phyloP scores from a whole-genome alignment of 2,797 vertebrate species.

The Cottoperca gobio region DNA sequence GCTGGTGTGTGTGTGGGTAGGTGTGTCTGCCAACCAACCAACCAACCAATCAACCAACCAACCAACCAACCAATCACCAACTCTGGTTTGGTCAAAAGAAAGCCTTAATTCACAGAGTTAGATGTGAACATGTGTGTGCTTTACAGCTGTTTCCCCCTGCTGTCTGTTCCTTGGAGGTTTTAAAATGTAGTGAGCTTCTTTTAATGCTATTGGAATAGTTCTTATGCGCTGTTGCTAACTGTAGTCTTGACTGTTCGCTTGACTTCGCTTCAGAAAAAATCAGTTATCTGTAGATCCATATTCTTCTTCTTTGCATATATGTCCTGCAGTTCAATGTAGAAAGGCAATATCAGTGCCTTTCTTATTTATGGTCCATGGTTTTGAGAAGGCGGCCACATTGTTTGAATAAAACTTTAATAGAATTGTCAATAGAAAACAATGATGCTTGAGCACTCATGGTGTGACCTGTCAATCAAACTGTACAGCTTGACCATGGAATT shows the following conservation, averaged over 20 bases:
- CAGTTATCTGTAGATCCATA: background rate
- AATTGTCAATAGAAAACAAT: background rate
- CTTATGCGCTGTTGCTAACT: background rate
- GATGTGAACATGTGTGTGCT: no score
- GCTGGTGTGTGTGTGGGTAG: no score
- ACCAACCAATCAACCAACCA: no score
- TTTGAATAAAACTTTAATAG: background rate
- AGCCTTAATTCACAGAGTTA: no score
- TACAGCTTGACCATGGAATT: background rate
- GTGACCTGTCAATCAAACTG: background rate
- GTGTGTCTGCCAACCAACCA: no score
- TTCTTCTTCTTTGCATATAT: background rate
- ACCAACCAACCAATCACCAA: no score
- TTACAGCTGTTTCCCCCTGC: no score
- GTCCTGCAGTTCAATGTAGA: background rate
- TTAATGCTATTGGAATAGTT: background rate
- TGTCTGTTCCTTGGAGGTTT: no score
- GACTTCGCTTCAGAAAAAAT: fast-evolving
- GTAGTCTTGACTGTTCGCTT: background rate
- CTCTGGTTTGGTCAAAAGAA: no score
- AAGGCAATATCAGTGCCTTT: background rate
- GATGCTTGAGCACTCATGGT: background rate
- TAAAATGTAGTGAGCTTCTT: background rate
- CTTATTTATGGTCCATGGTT: no score
- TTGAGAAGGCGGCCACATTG: no score